Conservation (phyloP, 2,113 vertebrate species). For the Synodontis membranacea region DNA sequence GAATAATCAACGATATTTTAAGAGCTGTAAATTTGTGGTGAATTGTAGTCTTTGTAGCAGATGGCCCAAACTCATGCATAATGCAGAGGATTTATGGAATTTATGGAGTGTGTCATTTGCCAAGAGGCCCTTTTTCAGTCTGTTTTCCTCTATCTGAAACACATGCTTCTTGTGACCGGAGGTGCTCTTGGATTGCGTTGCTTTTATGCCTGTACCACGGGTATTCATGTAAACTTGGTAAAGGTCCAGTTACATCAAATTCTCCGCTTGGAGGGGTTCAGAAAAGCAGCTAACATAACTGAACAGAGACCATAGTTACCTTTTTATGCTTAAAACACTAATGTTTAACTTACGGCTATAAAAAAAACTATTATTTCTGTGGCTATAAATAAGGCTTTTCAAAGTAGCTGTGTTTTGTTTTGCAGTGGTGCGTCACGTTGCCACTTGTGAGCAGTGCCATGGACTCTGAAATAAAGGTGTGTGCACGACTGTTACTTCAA, state of each 20-base stretch:
- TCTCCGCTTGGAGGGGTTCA: background rate
- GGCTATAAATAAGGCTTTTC: background rate
- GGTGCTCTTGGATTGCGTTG: background rate
- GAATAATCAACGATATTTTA: background rate
- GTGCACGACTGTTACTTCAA: background rate
- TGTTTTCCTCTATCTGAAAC: slow-evolving; percentile 14
- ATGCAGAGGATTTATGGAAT: slow-evolving; percentile 34
- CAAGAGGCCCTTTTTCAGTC: slow-evolving; percentile 14
- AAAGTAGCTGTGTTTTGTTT: background rate
- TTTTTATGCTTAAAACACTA: background rate
- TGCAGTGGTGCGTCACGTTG: background rate
- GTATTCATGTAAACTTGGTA: background rate
- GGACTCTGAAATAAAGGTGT: background rate
- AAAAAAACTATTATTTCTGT: background rate
- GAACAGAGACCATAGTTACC: background rate
- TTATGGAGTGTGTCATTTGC: slow-evolving; percentile 35
- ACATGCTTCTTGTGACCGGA: slow-evolving; percentile 21
- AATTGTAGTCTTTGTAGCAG: slow-evolving; percentile 10
- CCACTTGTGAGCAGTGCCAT: background rate
- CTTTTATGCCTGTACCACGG: slow-evolving; percentile 1
- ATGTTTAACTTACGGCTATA: background rate
- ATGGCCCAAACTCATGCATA: slow-evolving; percentile 38
- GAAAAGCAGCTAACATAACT: background rate
- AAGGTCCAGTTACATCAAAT: background rate
- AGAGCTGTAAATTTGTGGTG: background rate